Evolutionary conservation across 2,113 vertebrate species (phyloP).

Genomic region (Boulengeromyrus knoepffleri): DNA sequence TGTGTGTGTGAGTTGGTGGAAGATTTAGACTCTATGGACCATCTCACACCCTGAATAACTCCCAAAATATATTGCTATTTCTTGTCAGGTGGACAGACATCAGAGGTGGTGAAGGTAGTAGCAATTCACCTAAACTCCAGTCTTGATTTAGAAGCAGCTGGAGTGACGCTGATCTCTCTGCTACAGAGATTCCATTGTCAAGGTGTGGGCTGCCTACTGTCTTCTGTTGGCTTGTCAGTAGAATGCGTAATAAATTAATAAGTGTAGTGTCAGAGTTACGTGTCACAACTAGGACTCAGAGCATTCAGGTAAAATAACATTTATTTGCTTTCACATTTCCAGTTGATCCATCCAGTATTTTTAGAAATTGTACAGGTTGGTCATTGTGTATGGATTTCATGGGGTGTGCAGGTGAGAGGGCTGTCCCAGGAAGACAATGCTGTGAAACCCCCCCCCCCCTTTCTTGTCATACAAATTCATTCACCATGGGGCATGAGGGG

Average conservation of each 20-base stretch:
- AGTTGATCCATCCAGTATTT: neutral
- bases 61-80: no score
- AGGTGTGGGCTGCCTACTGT: no score
- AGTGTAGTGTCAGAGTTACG: neutral
- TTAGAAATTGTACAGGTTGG: neutral
- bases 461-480: neutral
- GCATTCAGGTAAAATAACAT: neutral
- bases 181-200: no score
- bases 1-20: no score
- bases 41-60: no score
- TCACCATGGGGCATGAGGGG: neutral
- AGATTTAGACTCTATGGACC: no score
- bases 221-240: neutral
- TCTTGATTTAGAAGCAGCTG: no score
- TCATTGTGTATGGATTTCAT: neutral
- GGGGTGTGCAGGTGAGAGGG: neutral
- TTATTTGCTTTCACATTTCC: neutral
- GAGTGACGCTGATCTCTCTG: no score
- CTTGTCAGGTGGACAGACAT: no score
- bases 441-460: neutral
- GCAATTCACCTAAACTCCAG: no score
- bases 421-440: neutral
- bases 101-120: no score
- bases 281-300: neutral
- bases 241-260: neutral